Evolutionary conservation across 2,797 vertebrate species (phyloP).

Genomic region (Labeo calbasu): DNA sequence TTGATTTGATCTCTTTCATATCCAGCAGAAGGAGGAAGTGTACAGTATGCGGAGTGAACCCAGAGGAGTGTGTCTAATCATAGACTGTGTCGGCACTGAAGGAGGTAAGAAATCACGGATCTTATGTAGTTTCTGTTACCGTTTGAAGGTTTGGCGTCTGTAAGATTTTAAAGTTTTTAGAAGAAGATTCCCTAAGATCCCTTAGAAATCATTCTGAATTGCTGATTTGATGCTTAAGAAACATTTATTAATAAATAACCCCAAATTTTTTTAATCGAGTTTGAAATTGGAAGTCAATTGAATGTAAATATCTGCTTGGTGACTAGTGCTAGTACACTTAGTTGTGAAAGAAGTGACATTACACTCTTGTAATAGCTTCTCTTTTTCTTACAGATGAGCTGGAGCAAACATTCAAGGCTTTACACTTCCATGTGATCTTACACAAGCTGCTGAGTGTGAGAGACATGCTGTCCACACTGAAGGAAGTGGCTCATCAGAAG

Average conservation of each 20-base stretch:
- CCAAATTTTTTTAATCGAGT: neutral
- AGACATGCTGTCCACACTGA: constrained; percentile 63
- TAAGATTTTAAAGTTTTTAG: neutral
- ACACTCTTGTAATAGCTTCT: neutral
- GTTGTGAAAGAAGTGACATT: neutral
- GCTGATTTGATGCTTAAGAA: neutral
- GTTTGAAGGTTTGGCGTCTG: neutral
- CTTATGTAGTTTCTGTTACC: neutral
- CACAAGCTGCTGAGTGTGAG: constrained; percentile 66
- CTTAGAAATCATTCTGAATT: neutral
- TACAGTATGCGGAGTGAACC: constrained; percentile 82
- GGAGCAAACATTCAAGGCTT: constrained; percentile 75
- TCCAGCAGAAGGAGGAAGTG: constrained; percentile 62
- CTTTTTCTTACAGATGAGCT: constrained; percentile 75
- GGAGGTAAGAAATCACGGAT: constrained; percentile 78
- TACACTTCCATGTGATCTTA: constrained; percentile 77
- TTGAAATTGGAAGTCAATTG: neutral
- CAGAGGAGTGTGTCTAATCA: constrained; percentile 89
- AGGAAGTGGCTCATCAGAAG: constrained; percentile 58
- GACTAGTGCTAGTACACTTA: neutral
- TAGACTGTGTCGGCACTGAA: constrained; percentile 90
- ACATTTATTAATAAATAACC: neutral
- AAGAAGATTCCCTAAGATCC: neutral
- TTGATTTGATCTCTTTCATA: constrained; percentile 6
- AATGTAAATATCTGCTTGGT: neutral